A percentile compares a stretch with the other conserved stretches of the same genome.
phyloP scores from a whole-genome alignment of 2,113 vertebrate species.

The Vidua macroura region DNA sequence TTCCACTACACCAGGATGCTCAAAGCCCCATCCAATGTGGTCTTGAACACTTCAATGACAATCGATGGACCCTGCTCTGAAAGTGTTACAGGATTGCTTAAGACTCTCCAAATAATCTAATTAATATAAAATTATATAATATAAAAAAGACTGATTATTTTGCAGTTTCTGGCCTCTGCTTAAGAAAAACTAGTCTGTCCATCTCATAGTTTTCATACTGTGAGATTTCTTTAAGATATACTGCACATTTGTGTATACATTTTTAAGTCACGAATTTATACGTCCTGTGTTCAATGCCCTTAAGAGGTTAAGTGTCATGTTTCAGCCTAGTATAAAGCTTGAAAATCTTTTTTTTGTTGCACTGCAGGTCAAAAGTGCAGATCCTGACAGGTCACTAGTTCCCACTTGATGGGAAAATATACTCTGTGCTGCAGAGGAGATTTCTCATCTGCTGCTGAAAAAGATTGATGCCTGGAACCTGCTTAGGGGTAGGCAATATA shows the following conservation, averaged over 20 bases:
- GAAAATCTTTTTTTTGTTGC: neutral
- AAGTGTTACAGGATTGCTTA: neutral
- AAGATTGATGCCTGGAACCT: neutral
- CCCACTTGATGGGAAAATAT: neutral
- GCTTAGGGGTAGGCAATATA: neutral
- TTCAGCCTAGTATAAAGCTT: neutral
- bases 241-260: neutral
- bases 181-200: neutral
- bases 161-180: neutral
- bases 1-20: neutral
- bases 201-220: neutral
- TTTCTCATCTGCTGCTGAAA: neutral
- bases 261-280: neutral
- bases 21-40: neutral
- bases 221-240: neutral
- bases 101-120: neutral
- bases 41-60: neutral
- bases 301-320: neutral
- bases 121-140: neutral
- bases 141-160: neutral
- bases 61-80: neutral
- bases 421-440: neutral
- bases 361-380: constrained; percentile 13
- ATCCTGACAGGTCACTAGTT: constrained; percentile 3
- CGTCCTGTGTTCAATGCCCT: neutral